Evolutionary conservation across 2,888 invertebrate genomes (phyloP).

Genomic region (Acanthoscelides obtectus): DNA sequence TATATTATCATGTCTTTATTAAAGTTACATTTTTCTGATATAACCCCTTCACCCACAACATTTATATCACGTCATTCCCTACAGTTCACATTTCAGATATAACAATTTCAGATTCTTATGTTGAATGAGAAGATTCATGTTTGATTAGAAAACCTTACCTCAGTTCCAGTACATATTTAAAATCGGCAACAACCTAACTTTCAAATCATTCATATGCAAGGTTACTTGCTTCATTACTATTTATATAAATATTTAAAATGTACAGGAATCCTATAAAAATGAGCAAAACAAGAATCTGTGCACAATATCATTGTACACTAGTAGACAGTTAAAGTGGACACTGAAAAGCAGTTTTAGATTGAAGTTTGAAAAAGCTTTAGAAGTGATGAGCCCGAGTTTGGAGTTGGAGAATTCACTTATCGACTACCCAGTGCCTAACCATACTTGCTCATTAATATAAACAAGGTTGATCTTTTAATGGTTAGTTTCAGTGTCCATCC

Average conservation of each 20-base stretch:
- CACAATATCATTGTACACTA: background rate
- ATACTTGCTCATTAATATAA: too few species aligned
- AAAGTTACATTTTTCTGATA: too few species aligned
- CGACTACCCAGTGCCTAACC: too few species aligned
- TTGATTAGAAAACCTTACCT: background rate
- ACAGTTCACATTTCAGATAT: background rate
- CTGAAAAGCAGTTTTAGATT: too few species aligned
- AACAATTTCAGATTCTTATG: background rate
- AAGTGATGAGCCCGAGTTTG: too few species aligned
- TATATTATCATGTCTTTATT: too few species aligned
- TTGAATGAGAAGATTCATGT: background rate
- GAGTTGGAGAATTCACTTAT: too few species aligned
- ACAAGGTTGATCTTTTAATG: too few species aligned
- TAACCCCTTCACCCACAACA: too few species aligned
- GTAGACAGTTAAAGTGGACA: background rate
- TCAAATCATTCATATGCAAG: background rate
- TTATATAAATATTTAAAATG: background rate
- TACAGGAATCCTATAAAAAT: background rate
- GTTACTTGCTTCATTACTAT: background rate
- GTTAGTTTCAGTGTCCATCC: background rate
- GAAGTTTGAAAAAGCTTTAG: too few species aligned
- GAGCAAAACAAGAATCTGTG: background rate
- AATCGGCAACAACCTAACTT: background rate
- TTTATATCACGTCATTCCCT: background rate
- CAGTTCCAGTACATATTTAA: background rate